Evolutionary conservation across 2,888 invertebrate species (phyloP).

Genomic region (Agrochola litura): DNA sequence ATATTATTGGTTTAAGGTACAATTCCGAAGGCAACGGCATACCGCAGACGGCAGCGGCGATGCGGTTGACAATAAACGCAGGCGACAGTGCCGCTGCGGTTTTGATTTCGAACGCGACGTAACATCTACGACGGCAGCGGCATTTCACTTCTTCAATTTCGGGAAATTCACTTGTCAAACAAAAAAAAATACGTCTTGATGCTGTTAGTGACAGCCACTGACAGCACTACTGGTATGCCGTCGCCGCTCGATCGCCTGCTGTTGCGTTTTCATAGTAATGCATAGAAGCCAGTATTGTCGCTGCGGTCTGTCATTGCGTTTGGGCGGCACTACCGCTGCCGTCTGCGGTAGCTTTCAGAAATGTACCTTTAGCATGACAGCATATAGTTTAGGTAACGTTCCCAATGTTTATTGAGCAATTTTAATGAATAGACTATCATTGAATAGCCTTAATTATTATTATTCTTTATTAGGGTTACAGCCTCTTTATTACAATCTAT

Average conservation of each 20-base stretch:
- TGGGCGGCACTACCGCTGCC: neutral
- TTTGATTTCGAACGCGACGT: neutral
- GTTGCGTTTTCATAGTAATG: neutral
- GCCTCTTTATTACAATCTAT: conserved; percentile 7
- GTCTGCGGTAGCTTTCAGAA: neutral
- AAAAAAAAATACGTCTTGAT: neutral
- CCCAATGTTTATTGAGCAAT: conserved; percentile 23
- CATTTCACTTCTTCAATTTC: neutral
- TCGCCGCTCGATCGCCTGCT: neutral
- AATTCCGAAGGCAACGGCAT: neutral
- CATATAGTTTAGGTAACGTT: conserved; percentile 1
- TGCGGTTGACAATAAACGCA: neutral
- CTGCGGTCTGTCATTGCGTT: neutral
- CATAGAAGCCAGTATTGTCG: neutral
- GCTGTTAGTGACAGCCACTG: too few species aligned
- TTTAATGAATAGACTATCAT: conserved; percentile 4
- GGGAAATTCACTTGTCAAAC: neutral
- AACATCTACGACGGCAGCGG: neutral
- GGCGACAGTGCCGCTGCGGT: neutral
- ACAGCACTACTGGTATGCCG: too few species aligned
- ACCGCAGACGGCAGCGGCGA: neutral
- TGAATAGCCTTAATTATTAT: conserved; percentile 6
- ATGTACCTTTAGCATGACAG: neutral
- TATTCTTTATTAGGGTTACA: conserved; percentile 2
- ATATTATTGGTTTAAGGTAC: neutral